phyloP scores from a whole-genome alignment of 2,888 invertebrate species.

The Eudasyphora cyanicolor region DNA sequence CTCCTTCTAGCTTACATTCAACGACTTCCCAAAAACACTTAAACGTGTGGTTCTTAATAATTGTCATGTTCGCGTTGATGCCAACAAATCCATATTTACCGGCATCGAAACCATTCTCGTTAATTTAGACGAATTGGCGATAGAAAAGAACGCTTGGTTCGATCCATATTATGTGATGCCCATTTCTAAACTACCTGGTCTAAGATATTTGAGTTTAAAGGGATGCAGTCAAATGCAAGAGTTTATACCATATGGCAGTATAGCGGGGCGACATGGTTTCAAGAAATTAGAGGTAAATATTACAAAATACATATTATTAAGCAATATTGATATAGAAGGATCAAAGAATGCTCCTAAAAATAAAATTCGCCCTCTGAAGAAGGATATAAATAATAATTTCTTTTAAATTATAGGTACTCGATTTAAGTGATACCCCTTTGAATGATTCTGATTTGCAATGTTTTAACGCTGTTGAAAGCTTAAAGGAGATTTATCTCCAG shows the following conservation, averaged over 20 bases:
- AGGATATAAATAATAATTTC: conserved; percentile 23
- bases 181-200: conserved; percentile 85
- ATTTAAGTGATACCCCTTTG: conserved; percentile 82
- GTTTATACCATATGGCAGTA: conserved; percentile 88
- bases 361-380: too few relatives aligned
- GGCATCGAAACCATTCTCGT: conserved; percentile 76
- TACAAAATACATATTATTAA: too few relatives aligned
- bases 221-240: conserved; percentile 86
- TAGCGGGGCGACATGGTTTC: conserved; percentile 87
- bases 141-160: conserved; percentile 88
- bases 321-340: too few relatives aligned
- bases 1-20: conserved; percentile 82
- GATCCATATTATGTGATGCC: conserved; percentile 87
- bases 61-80: conserved; percentile 74
- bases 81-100: conserved; percentile 76
- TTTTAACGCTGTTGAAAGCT: conserved; percentile 81
- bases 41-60: conserved; percentile 81
- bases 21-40: conserved; percentile 84
- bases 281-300: conserved; percentile 75
- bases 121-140: conserved; percentile 82
- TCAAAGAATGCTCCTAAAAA: too few relatives aligned
- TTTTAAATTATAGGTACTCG: conserved; percentile 79
- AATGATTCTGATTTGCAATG: conserved; percentile 83
- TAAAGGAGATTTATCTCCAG: conserved; percentile 82
- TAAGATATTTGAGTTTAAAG: conserved; percentile 84